Base-by-base conservation (phyloP, 2,888 invertebrate species). In the Elegia similella region DNA sequence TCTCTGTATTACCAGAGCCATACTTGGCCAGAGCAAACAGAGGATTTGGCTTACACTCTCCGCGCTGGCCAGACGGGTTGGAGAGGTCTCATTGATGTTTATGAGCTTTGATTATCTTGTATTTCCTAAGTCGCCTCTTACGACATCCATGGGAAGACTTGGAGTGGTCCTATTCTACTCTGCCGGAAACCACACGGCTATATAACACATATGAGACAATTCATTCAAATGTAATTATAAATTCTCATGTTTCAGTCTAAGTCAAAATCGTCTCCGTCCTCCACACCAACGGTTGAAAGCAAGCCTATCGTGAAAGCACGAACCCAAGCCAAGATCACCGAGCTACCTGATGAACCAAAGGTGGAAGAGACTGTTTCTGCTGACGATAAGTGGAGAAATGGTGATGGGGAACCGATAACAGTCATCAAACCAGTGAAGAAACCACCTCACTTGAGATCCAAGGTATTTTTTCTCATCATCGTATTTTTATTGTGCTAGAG, bases 381-480 rank as follows among this genome's bases (percentile, higher is more conserved):
- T 0, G 42, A 70, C 0, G 79, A 80, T 34, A 69, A 78, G 52
- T 92, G 86, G 92, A 86, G 61, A 59, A 71, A 72, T 59, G 92
- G 92, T 1, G 76, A 71, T 52, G 91, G 74, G 32, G 92, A 86
- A 63, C 76, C 76, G 59, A 73, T 87, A 0, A 82, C 82, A 52
- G 78, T 90, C 5, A 78, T 88, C 62, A 91, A 86, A 75, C 86
- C 93, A 2, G 88, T 94, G 32, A 83, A 88, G 64, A 95, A 95
- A 82, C 92, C 93, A 6, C 93, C 94, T 0, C 95, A 94, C 83
- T 81, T 94, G 66, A 82, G 93, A 62, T 95, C 94, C 8, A 94
- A 94, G 88, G 94, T 94, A 61, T 55, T 3, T 23, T 23, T 23
- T 23, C 23, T 23, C 23, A n/a, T n/a, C 23, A 23, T 23, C 23